Conservation (phyloP, 2,113 vertebrate genomes). For the Pipra filicauda region DNA sequence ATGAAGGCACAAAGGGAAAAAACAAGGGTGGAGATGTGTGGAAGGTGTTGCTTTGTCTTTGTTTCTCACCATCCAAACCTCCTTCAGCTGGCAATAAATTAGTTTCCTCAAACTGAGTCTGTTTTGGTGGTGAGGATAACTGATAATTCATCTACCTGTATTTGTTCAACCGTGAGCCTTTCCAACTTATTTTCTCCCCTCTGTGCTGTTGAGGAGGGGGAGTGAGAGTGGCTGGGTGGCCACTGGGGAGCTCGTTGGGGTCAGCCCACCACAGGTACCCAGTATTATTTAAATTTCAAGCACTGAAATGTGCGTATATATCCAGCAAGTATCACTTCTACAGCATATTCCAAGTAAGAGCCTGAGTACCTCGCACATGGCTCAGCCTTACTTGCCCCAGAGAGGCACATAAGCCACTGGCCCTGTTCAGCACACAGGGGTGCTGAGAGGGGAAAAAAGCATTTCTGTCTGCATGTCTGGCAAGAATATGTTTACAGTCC, state of each 20-base stretch:
- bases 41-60: not conserved
- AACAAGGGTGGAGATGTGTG: too few relatives aligned
- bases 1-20: not conserved
- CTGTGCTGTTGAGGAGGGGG: not conserved
- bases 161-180: not conserved
- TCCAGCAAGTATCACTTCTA: not conserved
- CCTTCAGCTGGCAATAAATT: not conserved
- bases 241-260: accelerated
- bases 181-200: not conserved
- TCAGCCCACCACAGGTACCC: not conserved
- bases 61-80: not conserved
- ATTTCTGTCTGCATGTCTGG: not conserved
- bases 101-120: not conserved
- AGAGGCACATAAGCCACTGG: not conserved
- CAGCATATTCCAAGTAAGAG: not conserved
- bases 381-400: not conserved
- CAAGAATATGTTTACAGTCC: accelerated
- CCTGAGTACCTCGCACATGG: not conserved
- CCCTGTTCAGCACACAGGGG: not conserved
- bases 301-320: too few relatives aligned
- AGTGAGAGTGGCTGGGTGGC: not conserved
- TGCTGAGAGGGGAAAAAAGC: not conserved
- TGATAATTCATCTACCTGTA: not conserved
- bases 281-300: not conserved
- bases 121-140: not conserved